Base-by-base conservation (phyloP, 2,888 invertebrate species). In the Drosophila aldrichi region DNA sequence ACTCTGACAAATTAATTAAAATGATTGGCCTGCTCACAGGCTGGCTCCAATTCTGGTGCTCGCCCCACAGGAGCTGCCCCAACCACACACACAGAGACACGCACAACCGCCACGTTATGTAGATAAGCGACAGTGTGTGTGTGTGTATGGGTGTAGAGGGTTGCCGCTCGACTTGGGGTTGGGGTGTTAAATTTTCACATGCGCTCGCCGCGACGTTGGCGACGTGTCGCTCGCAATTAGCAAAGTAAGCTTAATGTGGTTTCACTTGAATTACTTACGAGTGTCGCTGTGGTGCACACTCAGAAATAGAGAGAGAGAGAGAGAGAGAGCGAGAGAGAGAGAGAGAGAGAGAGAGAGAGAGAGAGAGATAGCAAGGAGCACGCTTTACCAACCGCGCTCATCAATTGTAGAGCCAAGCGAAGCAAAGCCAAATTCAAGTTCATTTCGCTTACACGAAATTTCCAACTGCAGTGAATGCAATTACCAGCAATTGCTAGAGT, bases 1-100 rank as follows among this genome's bases (percentile, higher is more conserved):
- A 86, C 89, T 89, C 88, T 90, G 89, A 90, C 90, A 91, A 91
- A 91, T 91, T 91, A 91, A 91, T 91, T 91, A 91, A 91, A 90
- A 90, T 87, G 90, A 88, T 91, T 89, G 90, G 78, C 89, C 89
- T 77, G 85, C 82, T 84, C 68, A 49, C 71, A 57, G 69, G 56
- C 60, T 41, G 59, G 56, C 51, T 56, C 16, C 62, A 46, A 49
- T 44, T 55, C 46, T 54, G 44, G 14, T 46, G 59, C 60, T 55
- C 16, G 49, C 40, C 65, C 70, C 64, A 56, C 51, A 62, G 59
- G 72, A 75, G 64, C 41, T 44, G 32, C 55, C 40, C 49, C 18
- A 32, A 8, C 14, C 44, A 10, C 43, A 38, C 43, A 57, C 52
- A 48, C 20, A 8, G 29, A 29, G 29, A 29, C 68, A 66, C 72